A percentile compares a stretch with the other conserved stretches of the same genome.
phyloP scores from a whole-genome alignment of 2,113 vertebrate species.

The Nothocercus julius region DNA sequence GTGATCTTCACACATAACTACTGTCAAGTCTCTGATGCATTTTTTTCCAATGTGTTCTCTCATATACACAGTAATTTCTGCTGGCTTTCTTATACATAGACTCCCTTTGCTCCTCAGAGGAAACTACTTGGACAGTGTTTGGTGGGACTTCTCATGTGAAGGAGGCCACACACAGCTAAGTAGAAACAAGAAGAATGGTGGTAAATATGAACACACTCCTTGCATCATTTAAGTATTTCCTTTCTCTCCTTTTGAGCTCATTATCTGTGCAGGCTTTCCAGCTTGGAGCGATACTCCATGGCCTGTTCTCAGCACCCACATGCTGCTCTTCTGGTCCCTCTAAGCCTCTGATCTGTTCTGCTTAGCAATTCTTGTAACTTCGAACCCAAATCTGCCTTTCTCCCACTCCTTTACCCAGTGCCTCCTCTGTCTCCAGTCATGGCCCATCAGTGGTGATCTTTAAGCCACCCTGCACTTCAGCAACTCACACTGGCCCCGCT shows the following conservation, averaged over 20 bases:
- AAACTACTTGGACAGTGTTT: not conserved
- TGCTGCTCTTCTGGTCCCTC: not conserved
- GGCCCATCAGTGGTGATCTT: not conserved
- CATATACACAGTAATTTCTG: not conserved
- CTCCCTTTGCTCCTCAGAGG: not conserved
- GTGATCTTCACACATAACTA: not conserved
- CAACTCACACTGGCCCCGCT: fast-evolving
- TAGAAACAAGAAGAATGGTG: not conserved
- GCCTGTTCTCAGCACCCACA: not conserved
- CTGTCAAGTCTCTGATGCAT: not conserved
- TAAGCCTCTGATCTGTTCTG: not conserved
- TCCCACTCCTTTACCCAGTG: not conserved
- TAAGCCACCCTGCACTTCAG: not conserved
- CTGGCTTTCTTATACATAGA: not conserved
- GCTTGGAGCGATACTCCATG: not conserved
- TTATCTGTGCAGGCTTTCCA: not conserved
- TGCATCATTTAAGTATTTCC: not conserved
- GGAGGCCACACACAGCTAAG: not conserved
- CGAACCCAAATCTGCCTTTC: not conserved
- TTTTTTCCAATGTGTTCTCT: not conserved
- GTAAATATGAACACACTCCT: not conserved
- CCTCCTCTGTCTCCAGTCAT: not conserved
- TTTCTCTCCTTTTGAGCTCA: not conserved
- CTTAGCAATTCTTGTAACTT: not conserved
- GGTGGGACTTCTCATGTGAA: not conserved